Percentiles rank a stretch among this genome's conserved stretches.
Conservation (phyloP, 2,113 vertebrate species). For the Corythornis vintsioides region DNA sequence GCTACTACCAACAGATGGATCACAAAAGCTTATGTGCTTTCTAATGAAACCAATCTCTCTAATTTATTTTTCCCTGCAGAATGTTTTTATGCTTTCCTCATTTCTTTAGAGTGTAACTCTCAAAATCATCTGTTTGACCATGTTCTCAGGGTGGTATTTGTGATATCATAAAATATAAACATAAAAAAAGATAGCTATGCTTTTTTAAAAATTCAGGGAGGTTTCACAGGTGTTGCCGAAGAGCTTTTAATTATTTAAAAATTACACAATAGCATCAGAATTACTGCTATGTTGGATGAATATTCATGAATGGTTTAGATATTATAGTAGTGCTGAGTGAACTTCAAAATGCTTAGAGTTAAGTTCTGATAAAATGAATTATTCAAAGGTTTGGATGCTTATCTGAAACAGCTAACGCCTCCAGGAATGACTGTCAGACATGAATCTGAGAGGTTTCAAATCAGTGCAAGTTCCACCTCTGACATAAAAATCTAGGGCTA, state of each 20-base stretch:
- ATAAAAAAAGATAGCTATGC: conserved; percentile 34
- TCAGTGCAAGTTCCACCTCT: background rate
- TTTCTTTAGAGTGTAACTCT: conserved; percentile 40
- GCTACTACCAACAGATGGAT: conserved; percentile 63
- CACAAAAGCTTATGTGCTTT: conserved; percentile 54
- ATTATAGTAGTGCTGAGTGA: background rate
- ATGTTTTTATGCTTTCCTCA: conserved; percentile 48
- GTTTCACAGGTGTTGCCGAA: conserved; percentile 50
- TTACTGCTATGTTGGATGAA: conserved; percentile 32
- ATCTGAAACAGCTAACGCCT: background rate
- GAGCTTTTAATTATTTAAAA: conserved; percentile 41
- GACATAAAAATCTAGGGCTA: background rate
- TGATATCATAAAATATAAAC: conserved; percentile 58
- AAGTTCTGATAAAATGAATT: background rate
- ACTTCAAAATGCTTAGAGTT: background rate
- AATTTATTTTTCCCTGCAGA: conserved; percentile 67
- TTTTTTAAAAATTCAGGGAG: conserved; percentile 47
- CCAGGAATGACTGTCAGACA: background rate
- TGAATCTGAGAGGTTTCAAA: background rate
- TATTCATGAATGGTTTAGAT: conserved; percentile 46
- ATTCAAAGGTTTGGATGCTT: background rate
- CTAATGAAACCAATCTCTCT: conserved; percentile 68
- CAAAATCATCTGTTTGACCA: conserved; percentile 67
- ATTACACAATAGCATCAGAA: conserved; percentile 28
- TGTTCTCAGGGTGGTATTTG: conserved; percentile 45